Conservation (phyloP, 2,797 vertebrate species). For the Cryptoblepharus egeriae region DNA sequence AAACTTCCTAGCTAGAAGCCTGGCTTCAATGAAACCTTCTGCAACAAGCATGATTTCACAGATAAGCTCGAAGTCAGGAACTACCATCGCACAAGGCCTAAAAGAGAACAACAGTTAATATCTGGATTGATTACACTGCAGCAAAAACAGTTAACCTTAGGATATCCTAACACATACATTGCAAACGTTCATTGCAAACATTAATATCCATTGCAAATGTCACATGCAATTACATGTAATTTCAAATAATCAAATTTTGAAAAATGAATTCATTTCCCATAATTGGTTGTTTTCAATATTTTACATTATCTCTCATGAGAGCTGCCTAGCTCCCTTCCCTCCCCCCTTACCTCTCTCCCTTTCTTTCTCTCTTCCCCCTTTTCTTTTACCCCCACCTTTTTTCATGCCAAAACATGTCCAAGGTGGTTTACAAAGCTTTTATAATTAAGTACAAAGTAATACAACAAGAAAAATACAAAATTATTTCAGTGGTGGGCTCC, state of each 20-base stretch:
- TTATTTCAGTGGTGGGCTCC: too few species aligned
- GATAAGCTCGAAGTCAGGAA: constrained; percentile 79
- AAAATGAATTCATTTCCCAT: not conserved
- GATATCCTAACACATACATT: too few species aligned
- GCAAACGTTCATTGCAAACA: too few species aligned
- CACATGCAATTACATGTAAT: not conserved
- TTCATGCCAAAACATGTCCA: too few species aligned
- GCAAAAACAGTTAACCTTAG: not conserved
- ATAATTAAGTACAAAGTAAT: too few species aligned
- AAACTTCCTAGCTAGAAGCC: constrained; percentile 79
- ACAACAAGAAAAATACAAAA: too few species aligned
- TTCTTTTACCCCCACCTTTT: too few species aligned
- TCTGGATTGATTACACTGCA: not conserved
- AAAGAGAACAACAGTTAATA: constrained; percentile 5
- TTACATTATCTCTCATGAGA: not conserved
- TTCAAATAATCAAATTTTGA: not conserved
- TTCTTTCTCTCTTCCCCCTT: too few species aligned
- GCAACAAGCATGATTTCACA: constrained; percentile 83
- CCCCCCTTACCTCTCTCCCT: too few species aligned
- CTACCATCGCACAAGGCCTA: constrained; percentile 81
- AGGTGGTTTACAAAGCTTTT: too few species aligned
- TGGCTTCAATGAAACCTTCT: constrained; percentile 78
- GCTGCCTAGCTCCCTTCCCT: too few species aligned
- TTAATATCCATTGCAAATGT: not conserved
- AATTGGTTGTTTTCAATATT: not conserved